phyloP scores from a whole-genome alignment of 2,888 invertebrate genomes.

The Phaedon cochleariae region DNA sequence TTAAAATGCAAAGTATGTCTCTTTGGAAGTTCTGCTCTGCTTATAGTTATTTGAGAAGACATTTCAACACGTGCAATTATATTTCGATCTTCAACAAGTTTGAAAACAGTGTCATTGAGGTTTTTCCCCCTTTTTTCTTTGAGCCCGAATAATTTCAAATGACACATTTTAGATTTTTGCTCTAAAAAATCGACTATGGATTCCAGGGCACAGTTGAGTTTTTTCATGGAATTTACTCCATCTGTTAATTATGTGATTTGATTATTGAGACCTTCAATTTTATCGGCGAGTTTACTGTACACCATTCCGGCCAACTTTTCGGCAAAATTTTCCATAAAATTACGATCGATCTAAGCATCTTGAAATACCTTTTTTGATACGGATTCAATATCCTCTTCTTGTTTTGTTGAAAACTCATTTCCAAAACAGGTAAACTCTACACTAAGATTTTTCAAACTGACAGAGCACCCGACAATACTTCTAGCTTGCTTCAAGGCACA shows the following conservation, averaged over 20 bases:
- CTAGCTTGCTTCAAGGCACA: too few relatives aligned
- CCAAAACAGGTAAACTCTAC: background rate
- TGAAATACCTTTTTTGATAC: background rate
- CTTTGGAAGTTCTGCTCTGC: too few relatives aligned
- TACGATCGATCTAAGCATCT: background rate
- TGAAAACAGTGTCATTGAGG: background rate
- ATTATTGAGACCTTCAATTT: constrained; percentile 6
- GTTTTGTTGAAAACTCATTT: background rate
- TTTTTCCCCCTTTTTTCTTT: background rate
- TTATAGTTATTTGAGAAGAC: too few relatives aligned
- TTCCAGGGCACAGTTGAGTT: background rate
- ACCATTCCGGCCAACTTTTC: constrained; percentile 3
- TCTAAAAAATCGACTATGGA: background rate
- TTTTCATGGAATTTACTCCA: background rate
- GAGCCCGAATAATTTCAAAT: background rate
- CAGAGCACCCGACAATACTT: too few relatives aligned
- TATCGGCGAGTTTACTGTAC: background rate
- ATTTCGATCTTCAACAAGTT: background rate
- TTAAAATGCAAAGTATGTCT: too few relatives aligned
- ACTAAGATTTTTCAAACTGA: too few relatives aligned
- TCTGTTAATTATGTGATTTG: background rate
- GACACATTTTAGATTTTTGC: background rate
- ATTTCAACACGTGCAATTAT: too few relatives aligned
- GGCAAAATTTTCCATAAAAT: background rate
- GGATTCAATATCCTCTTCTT: background rate